phyloP scores from a whole-genome alignment of 2,797 vertebrate species.

The Pseudochirops cupreus region DNA sequence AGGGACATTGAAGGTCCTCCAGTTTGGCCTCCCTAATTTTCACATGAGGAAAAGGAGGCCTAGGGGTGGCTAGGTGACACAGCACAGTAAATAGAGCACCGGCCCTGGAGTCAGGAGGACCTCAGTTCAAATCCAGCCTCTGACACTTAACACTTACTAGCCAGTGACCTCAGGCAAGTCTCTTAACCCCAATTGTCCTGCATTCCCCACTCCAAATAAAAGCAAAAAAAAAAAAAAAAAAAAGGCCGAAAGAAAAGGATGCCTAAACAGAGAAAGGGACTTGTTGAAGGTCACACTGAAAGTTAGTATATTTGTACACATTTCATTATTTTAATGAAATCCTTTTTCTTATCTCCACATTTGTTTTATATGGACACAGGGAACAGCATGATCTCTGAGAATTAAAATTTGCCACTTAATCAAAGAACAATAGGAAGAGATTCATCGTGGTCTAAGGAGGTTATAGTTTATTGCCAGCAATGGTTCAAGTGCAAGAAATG shows the following conservation, averaged over 20 bases:
- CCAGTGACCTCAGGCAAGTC: no score
- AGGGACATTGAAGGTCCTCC: background rate
- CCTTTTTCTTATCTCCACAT: background rate
- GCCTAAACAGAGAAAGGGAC: background rate
- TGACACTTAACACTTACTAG: no score
- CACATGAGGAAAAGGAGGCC: background rate
- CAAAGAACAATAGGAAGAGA: background rate
- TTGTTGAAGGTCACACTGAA: background rate
- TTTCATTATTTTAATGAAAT: background rate
- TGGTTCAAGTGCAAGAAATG: background rate
- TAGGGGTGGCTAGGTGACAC: no score
- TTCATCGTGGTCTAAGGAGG: background rate
- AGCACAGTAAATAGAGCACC: no score
- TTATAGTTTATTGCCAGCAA: background rate
- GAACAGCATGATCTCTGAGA: background rate
- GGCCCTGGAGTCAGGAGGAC: no score
- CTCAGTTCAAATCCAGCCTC: no score
- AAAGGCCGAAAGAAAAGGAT: no score
- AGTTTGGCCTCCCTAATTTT: conserved; percentile 2
- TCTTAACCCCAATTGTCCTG: no score
- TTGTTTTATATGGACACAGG: background rate
- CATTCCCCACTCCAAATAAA: no score
- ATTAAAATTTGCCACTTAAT: background rate
- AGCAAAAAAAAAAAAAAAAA: no score
- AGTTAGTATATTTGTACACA: background rate